A percentile compares a stretch with the other conserved stretches of the same genome.
Evolutionary conservation across 2,888 invertebrate genomes (phyloP).

Genomic region (Thecocarcelia acutangulata): DNA sequence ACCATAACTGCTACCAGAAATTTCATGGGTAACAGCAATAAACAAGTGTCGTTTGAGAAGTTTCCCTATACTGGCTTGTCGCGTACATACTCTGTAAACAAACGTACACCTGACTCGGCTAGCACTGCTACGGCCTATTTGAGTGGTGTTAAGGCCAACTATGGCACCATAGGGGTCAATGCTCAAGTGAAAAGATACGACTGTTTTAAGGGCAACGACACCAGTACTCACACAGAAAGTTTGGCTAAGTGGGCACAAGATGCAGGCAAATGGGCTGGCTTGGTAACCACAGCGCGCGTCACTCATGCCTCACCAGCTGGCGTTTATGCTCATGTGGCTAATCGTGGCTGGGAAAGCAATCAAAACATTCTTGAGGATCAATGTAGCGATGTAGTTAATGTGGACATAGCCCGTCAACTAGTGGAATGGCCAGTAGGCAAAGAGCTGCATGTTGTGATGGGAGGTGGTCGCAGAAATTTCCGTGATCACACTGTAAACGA

Average conservation of each 20-base stretch:
- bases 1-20: conserved; percentile 86
- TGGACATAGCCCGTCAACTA: conserved; percentile 88
- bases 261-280: conserved; percentile 84
- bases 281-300: conserved; percentile 89
- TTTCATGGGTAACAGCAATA: conserved; percentile 85
- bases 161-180: conserved; percentile 88
- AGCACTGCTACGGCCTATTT: conserved; percentile 91
- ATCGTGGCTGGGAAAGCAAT: conserved; percentile 87
- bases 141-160: conserved; percentile 90
- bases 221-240: conserved; percentile 84
- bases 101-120: conserved; percentile 91
- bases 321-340: conserved; percentile 86
- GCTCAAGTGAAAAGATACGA: conserved; percentile 85
- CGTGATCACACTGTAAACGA: conserved; percentile 79
- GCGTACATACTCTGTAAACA: conserved; percentile 89
- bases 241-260: conserved; percentile 87
- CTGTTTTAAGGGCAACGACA: conserved; percentile 84
- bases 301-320: conserved; percentile 91
- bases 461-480: conserved; percentile 78
- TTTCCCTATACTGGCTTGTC: conserved; percentile 83
- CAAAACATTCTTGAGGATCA: conserved; percentile 81
- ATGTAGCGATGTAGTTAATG: conserved; percentile 83
- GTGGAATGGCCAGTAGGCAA: conserved; percentile 85
- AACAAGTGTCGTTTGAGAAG: conserved; percentile 84
- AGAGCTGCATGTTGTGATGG: conserved; percentile 84